Evolutionary conservation across 2,113 vertebrate species (phyloP), one percentile per base, ranked within the genome.

Genomic region (Leuciscus idus): DNA sequence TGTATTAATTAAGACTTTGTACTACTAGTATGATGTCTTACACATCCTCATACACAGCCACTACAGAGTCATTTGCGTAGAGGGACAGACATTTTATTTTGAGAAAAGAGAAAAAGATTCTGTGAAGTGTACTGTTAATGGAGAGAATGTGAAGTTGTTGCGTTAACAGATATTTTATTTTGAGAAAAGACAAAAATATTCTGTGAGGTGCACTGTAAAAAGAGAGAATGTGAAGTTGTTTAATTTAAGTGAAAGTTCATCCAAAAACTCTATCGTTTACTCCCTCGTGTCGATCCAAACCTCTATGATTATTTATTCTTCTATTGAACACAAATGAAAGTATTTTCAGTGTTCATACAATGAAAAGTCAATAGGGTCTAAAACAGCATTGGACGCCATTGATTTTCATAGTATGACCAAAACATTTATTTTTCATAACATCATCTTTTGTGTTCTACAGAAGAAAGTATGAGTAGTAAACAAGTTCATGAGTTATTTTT

Each of bases 1-100:
- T 21, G 39, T 13, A 2, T 81, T 81, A 76, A 72, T 57, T 78
- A 57, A 78, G 75, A 78, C 76, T 23, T 36, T 1, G 19, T 57
- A 55, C 75, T 33, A 33, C 33, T 4, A 33, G 33, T 33, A 4
- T 33, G 33, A 33, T 33, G 33, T 33, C 33, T 33, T 33, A 33
- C 33, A 33, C 33, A 4, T 33, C 33, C 33, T 33, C 33, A 33
- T 33, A 3, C 33, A 33, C 33, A 33, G 33, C 4, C 33, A 33
- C 33, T 4, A 33, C 33, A 79, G 43, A 50, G 33, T 26, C 21
- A 13, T 59, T 81, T 62, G 23, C 7, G 2, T 62, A 13, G 33
- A 36, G 28, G 6, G 33, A 59, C 5, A 64, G 78, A 64, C 7
- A 11, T 46, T 81, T 81, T 28, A 28, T 68, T 33, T 28, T 68